phyloP scores from a whole-genome alignment of 2,888 invertebrate species.

The Drosophila mulleri region DNA sequence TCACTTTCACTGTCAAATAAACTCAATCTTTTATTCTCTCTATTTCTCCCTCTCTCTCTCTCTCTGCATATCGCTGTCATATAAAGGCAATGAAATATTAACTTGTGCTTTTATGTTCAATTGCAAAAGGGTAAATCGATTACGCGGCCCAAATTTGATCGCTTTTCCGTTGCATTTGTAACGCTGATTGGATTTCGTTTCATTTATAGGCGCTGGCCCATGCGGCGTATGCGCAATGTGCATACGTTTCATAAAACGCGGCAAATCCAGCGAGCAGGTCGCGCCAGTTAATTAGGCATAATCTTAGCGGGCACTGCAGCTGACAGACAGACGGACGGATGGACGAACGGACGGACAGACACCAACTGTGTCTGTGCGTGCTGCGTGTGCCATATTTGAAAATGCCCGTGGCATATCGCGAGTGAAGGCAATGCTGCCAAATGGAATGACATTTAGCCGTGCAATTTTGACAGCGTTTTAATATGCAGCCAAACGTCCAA shows the following conservation, averaged over 20 bases:
- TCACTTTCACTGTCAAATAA: not conserved
- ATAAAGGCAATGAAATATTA: not conserved
- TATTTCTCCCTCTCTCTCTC: too few species aligned
- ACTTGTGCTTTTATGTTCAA: not conserved
- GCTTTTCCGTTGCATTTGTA: too few species aligned
- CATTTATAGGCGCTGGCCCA: conserved; percentile 2
- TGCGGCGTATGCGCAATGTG: conserved; percentile 39
- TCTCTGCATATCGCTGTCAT: not conserved
- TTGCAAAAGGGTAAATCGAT: not conserved
- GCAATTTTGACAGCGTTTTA: conserved; percentile 74
- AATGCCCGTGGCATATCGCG: conserved; percentile 24
- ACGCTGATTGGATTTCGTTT: too few species aligned
- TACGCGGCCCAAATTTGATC: not conserved
- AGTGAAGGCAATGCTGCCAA: conserved; percentile 46
- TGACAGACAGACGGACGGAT: conserved; percentile 27
- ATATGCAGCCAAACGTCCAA: conserved; percentile 60
- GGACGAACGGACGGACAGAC: too few species aligned
- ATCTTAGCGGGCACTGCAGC: conserved; percentile 50
- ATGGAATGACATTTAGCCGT: conserved; percentile 75
- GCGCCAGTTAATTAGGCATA: conserved; percentile 54
- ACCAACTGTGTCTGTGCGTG: conserved; percentile 12
- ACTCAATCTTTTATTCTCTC: not conserved
- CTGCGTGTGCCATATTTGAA: conserved; percentile 29
- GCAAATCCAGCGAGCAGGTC: conserved; percentile 23
- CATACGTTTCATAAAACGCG: not conserved